Conservation (phyloP, 2,888 invertebrate genomes). For the Latheticus oryzae region DNA sequence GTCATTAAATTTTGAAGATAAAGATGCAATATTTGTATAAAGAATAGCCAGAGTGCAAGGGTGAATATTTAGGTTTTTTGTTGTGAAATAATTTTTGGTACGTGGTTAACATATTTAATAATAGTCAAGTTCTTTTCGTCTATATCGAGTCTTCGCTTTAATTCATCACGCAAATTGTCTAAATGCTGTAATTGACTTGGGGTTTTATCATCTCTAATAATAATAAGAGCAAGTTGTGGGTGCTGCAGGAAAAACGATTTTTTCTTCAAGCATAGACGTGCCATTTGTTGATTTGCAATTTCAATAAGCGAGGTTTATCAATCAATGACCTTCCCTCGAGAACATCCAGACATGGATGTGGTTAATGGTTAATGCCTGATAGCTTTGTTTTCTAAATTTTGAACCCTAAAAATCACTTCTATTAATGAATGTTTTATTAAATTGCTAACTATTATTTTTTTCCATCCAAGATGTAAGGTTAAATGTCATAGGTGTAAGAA, state of each 20-base stretch:
- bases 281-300: background rate
- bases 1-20: slow-evolving; percentile 12
- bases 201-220: slow-evolving; percentile 1
- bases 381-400: no score
- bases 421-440: no score
- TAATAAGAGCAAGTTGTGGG: background rate
- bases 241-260: slow-evolving; percentile 1
- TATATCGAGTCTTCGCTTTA: background rate
- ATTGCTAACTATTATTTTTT: no score
- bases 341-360: no score
- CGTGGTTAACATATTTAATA: background rate
- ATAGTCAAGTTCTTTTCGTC: background rate
- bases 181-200: background rate
- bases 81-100: slow-evolving; percentile 2
- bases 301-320: slow-evolving; percentile 2
- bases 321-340: background rate
- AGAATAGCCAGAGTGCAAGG: background rate
- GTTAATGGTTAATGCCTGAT: no score
- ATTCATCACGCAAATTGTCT: background rate
- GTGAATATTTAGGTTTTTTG: slow-evolving; percentile 5
- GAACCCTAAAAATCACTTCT: no score
- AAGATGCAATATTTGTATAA: slow-evolving; percentile 7
- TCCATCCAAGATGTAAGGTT: no score
- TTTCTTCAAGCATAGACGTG: slow-evolving; percentile 1
- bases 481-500: no score